Conservation (phyloP, 2,888 invertebrate species). For the Oeneis ivallda region DNA sequence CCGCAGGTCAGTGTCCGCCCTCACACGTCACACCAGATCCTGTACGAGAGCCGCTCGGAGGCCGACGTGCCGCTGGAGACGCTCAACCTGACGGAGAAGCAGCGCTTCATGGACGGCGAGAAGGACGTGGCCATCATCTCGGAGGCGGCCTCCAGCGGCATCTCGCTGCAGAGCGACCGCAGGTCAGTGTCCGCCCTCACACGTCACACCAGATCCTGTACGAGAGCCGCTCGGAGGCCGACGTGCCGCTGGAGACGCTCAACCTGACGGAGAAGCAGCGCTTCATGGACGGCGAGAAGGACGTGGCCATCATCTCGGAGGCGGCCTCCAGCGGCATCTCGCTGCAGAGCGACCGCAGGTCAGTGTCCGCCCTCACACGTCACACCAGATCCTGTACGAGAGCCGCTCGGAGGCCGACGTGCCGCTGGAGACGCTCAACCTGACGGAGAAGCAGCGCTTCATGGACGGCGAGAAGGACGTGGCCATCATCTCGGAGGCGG, state of each 20-base stretch:
- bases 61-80: conserved; percentile 98
- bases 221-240: conserved; percentile 96
- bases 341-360: conserved; percentile 94
- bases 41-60: conserved; percentile 97
- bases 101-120: conserved; percentile 98
- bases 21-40: too few species aligned
- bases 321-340: conserved; percentile 99
- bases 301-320: conserved; percentile 99
- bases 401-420: conserved; percentile 97
- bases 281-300: conserved; percentile 99
- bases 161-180: conserved; percentile 97
- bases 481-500: conserved; percentile 99
- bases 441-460: conserved; percentile 94
- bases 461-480: conserved; percentile 99
- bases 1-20: conserved; percentile 71
- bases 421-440: conserved; percentile 97
- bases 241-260: conserved; percentile 97
- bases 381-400: conserved; percentile 95
- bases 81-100: conserved; percentile 95
- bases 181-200: conserved; percentile 55
- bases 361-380: too few species aligned
- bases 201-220: conserved; percentile 94
- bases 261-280: conserved; percentile 95
- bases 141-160: conserved; percentile 99
- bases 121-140: conserved; percentile 99